A percentile compares a stretch with the other conserved stretches of the same genome.
Conservation (phyloP, 1,140 invertebrate species). For the Euura saliciscinereae region DNA sequence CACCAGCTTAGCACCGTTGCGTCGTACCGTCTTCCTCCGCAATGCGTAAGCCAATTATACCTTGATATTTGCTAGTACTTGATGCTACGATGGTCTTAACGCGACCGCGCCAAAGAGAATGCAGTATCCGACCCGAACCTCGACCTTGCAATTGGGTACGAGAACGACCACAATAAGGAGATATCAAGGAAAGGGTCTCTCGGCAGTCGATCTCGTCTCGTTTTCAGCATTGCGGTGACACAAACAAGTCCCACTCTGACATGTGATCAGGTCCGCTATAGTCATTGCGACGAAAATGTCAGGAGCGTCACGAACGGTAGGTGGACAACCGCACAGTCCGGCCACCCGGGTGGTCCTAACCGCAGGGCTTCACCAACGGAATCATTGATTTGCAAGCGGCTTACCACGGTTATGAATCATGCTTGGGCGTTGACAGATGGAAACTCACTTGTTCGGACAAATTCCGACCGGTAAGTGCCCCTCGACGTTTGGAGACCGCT, state of each 20-base stretch:
- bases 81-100: neutral
- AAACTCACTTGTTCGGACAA: neutral
- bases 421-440: constrained; percentile 2
- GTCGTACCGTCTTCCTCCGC: too few species aligned
- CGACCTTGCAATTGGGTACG: too few species aligned
- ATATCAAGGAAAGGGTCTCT: too few species aligned
- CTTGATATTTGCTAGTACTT: neutral
- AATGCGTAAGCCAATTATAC: too few species aligned
- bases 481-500: neutral
- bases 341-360: too few species aligned
- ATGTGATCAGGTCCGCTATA: neutral
- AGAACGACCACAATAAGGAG: too few species aligned
- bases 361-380: neutral
- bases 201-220: neutral
- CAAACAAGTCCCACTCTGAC: neutral
- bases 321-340: neutral
- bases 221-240: neutral
- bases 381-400: constrained; percentile 2
- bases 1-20: too few species aligned
- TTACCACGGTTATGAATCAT: constrained; percentile 4
- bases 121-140: too few species aligned
- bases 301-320: neutral
- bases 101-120: too few species aligned
- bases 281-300: neutral
- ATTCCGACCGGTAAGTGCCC: neutral